A percentile compares a stretch with the other conserved stretches of the same genome.
Conservation (phyloP, 2,888 invertebrate species). For the Netelia fuscicornis region DNA sequence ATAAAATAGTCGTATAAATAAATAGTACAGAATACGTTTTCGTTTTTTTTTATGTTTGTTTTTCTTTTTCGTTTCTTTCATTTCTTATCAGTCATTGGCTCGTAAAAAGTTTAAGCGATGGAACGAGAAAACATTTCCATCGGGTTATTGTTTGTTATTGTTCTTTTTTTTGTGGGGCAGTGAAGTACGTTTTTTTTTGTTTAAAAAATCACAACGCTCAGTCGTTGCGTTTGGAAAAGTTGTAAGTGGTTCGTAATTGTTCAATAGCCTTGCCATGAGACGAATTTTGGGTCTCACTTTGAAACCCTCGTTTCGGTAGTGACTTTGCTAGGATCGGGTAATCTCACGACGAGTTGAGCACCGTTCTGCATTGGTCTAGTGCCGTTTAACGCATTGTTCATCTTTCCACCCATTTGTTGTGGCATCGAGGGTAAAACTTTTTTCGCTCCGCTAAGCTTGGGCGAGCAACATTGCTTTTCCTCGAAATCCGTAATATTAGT, state of each 20-base stretch:
- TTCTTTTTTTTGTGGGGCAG: conserved; percentile 26
- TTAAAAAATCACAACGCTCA: conserved; percentile 7
- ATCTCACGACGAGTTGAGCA: conserved; percentile 83
- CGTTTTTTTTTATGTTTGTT: not conserved
- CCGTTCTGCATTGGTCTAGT: conserved; percentile 80
- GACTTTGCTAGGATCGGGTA: conserved; percentile 82
- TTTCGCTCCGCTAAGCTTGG: conserved; percentile 81
- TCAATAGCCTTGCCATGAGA: conserved; percentile 18
- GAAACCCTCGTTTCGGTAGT: conserved; percentile 81
- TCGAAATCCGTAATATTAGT: conserved; percentile 75
- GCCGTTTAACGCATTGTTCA: conserved; percentile 74
- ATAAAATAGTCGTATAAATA: conserved; percentile 65
- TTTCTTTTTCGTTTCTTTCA: not conserved
- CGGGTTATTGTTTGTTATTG: conserved; percentile 4
- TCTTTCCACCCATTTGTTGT: conserved; percentile 64
- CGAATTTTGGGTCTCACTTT: conserved; percentile 72
- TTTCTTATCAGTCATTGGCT: conserved; percentile 53
- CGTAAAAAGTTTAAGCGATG: conserved; percentile 60
- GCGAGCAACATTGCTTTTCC: conserved; percentile 80
- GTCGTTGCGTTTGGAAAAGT: conserved; percentile 43
- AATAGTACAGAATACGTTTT: conserved; percentile 62
- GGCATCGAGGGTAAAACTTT: conserved; percentile 78
- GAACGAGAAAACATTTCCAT: conserved; percentile 55
- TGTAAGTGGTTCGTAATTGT: conserved; percentile 21
- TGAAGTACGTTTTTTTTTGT: conserved; percentile 47